phyloP scores from a whole-genome alignment of 2,113 vertebrate species.

The Dermatemys mawii region DNA sequence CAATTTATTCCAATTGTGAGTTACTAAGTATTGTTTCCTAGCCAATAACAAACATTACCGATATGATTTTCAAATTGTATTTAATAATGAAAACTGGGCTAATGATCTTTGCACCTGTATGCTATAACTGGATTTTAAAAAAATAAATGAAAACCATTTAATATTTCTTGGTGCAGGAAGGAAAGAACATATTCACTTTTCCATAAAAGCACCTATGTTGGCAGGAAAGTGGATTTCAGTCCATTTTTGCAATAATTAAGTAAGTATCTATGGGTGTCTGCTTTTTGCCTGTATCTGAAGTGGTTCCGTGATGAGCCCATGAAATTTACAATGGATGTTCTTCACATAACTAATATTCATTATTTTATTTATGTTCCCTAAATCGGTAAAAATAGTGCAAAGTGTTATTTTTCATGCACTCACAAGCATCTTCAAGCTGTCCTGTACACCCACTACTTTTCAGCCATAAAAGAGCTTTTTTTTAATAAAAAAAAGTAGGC shows the following conservation, averaged over 20 bases:
- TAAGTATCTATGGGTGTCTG: background rate
- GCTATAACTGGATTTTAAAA: constrained; percentile 35
- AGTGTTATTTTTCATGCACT: constrained; percentile 28
- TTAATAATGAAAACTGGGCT: background rate
- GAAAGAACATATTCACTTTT: background rate
- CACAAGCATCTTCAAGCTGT: background rate
- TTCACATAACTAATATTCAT: background rate
- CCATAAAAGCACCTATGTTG: background rate
- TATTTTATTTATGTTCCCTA: constrained; percentile 27
- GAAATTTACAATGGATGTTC: background rate
- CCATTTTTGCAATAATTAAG: background rate
- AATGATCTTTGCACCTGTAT: constrained; percentile 26
- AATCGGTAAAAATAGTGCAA: background rate
- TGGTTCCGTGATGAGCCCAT: background rate
- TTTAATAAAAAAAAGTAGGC: constrained; percentile 26
- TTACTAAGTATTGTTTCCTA: background rate
- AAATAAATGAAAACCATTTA: constrained; percentile 38
- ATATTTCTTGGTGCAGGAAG: constrained; percentile 7
- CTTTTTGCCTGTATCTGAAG: background rate
- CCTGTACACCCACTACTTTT: background rate
- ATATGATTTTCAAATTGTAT: background rate
- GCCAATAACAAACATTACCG: background rate
- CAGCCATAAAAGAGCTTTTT: background rate
- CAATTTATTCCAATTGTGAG: background rate
- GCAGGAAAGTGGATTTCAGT: background rate